A percentile compares a stretch with the other conserved stretches of the same genome.
phyloP scores from a whole-genome alignment of 2,888 invertebrate species.

The Zelleria hepariella region DNA sequence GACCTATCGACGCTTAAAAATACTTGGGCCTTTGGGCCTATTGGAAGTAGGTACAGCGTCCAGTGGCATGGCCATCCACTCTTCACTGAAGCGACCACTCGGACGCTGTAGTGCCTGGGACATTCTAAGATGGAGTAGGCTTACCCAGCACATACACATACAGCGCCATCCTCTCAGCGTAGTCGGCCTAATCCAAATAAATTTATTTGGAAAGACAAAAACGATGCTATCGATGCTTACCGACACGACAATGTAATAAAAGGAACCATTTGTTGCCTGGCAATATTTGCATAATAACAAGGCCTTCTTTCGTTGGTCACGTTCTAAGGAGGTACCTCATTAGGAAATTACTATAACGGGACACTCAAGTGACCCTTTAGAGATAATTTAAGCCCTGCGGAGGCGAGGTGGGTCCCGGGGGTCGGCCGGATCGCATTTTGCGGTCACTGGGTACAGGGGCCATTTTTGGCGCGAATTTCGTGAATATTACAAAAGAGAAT shows the following conservation, averaged over 20 bases:
- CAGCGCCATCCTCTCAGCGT: too few relatives aligned
- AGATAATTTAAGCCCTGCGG: not conserved
- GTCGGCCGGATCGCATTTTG: not conserved
- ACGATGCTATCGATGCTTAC: too few relatives aligned
- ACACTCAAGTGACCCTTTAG: not conserved
- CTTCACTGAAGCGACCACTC: too few relatives aligned
- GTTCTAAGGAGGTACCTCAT: not conserved
- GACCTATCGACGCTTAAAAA: too few relatives aligned
- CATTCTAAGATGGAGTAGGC: too few relatives aligned
- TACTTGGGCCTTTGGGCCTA: too few relatives aligned
- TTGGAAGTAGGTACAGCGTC: too few relatives aligned
- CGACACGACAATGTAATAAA: not conserved
- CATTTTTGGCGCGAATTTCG: constrained; percentile 20
- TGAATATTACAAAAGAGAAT: constrained; percentile 46
- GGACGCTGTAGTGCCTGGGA: too few relatives aligned
- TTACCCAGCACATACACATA: too few relatives aligned
- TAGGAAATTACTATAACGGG: not conserved
- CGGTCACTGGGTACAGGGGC: not conserved
- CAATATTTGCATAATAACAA: not conserved
- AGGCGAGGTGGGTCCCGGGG: not conserved
- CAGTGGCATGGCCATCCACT: too few relatives aligned
- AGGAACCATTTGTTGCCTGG: not conserved
- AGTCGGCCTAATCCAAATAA: too few relatives aligned
- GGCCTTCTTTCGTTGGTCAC: not conserved
- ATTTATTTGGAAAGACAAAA: too few relatives aligned